Percentiles rank a stretch among this genome's conserved stretches.
phyloP scores from a whole-genome alignment of 2,888 invertebrate genomes.

The Lottia gigantea region DNA sequence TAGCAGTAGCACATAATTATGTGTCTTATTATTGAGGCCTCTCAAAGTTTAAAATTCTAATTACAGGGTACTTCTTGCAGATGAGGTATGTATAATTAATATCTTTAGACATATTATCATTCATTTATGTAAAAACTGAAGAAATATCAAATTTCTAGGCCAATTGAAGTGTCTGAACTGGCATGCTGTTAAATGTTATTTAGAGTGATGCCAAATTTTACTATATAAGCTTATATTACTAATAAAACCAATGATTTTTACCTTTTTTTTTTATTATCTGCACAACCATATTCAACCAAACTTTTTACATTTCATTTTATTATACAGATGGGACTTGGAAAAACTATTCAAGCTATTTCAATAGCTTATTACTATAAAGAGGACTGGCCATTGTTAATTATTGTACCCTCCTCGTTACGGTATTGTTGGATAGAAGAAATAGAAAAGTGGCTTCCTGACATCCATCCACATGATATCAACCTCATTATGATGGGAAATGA shows the following conservation, averaged over 20 bases:
- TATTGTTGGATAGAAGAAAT: slow-evolving; percentile 66
- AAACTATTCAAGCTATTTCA: slow-evolving; percentile 65
- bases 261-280: too few relatives aligned
- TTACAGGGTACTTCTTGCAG: background rate
- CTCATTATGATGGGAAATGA: slow-evolving; percentile 59
- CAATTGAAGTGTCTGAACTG: too few relatives aligned
- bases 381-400: slow-evolving; percentile 65
- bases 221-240: too few relatives aligned
- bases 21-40: too few relatives aligned
- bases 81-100: background rate
- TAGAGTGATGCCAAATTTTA: too few relatives aligned
- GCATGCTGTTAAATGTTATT: too few relatives aligned
- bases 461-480: slow-evolving; percentile 60
- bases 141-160: too few relatives aligned
- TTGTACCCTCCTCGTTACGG: slow-evolving; percentile 62
- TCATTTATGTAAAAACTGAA: too few relatives aligned
- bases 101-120: too few relatives aligned
- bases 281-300: too few relatives aligned
- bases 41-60: background rate
- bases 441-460: slow-evolving; percentile 65
- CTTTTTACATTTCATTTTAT: background rate
- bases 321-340: slow-evolving; percentile 70
- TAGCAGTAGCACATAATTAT: too few relatives aligned
- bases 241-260: too few relatives aligned
- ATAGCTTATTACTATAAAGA: slow-evolving; percentile 58